Conservation (phyloP, 2,888 invertebrate species). For the Cheilosia vernalis region DNA sequence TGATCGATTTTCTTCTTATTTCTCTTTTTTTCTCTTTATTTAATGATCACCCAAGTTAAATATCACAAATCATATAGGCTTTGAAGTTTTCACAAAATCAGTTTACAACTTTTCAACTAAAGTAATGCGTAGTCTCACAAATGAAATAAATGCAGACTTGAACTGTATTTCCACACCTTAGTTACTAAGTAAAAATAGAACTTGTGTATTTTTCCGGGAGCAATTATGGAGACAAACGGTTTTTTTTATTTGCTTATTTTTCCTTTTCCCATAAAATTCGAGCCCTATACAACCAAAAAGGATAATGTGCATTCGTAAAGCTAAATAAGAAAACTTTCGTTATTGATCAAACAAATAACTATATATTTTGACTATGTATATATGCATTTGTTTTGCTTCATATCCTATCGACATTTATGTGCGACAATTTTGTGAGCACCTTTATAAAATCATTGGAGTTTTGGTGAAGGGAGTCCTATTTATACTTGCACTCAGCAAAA, state of each 20-base stretch:
- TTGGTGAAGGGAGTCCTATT: background rate
- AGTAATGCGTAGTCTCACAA: background rate
- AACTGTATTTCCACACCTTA: slow-evolving; percentile 19
- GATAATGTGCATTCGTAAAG: slow-evolving; percentile 10
- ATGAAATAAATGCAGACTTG: slow-evolving; percentile 5
- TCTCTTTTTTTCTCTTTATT: slow-evolving; percentile 20
- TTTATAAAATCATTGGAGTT: background rate
- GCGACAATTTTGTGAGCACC: background rate
- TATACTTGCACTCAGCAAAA: too few relatives aligned
- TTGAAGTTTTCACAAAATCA: background rate
- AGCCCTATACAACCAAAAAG: slow-evolving; percentile 2
- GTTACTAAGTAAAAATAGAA: slow-evolving; percentile 63
- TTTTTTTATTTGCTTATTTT: too few relatives aligned
- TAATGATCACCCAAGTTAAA: slow-evolving; percentile 59
- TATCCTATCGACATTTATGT: background rate
- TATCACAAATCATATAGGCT: background rate
- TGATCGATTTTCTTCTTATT: slow-evolving; percentile 34
- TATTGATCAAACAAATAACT: slow-evolving; percentile 79
- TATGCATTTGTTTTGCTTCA: slow-evolving; percentile 5
- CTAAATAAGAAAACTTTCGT: background rate
- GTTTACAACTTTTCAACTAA: slow-evolving; percentile 9
- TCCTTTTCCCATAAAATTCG: background rate
- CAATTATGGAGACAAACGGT: too few relatives aligned
- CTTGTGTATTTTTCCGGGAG: slow-evolving; percentile 66
- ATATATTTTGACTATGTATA: slow-evolving; percentile 46